A percentile compares a stretch with the other conserved stretches of the same genome.
phyloP scores from a whole-genome alignment of 2,888 invertebrate genomes.

The Eumerus sabulonum region DNA sequence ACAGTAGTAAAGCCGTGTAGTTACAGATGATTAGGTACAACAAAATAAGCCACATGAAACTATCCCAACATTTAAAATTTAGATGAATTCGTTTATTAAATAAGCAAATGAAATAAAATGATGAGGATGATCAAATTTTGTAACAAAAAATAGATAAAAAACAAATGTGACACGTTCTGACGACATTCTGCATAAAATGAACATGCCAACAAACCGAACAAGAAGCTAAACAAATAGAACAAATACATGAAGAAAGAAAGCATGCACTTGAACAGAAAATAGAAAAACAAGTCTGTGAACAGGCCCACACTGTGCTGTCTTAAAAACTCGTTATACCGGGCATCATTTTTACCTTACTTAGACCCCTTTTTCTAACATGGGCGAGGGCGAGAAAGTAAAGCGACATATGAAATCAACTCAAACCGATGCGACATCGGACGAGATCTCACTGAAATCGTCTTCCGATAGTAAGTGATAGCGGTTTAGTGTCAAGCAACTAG shows the following conservation, averaged over 20 bases:
- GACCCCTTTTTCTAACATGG: not conserved
- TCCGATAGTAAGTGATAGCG: constrained; percentile 61
- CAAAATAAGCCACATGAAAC: constrained; percentile 9
- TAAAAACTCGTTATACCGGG: no score
- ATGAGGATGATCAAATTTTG: constrained; percentile 57
- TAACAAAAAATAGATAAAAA: constrained; percentile 24
- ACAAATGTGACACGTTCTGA: constrained; percentile 18
- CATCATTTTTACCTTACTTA: not conserved
- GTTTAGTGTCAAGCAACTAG: constrained; percentile 61
- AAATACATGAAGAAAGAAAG: constrained; percentile 2
- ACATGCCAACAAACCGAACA: no score
- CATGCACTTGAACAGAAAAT: constrained; percentile 34
- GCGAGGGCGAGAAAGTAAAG: no score
- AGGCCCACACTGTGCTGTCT: no score
- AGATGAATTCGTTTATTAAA: constrained; percentile 27
- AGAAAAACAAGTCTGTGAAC: no score
- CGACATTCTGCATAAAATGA: constrained; percentile 16
- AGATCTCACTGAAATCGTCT: constrained; percentile 58
- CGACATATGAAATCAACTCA: no score
- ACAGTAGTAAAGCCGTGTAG: no score
- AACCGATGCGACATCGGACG: constrained; percentile 35
- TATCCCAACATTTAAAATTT: constrained; percentile 15
- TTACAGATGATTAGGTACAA: no score
- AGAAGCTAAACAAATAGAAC: constrained; percentile 13
- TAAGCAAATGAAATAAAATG: no score